Evolutionary conservation across 2,888 invertebrate species (phyloP), one percentile per base, ranked within the genome.

Genomic region (Trissolcus brochymenae): DNA sequence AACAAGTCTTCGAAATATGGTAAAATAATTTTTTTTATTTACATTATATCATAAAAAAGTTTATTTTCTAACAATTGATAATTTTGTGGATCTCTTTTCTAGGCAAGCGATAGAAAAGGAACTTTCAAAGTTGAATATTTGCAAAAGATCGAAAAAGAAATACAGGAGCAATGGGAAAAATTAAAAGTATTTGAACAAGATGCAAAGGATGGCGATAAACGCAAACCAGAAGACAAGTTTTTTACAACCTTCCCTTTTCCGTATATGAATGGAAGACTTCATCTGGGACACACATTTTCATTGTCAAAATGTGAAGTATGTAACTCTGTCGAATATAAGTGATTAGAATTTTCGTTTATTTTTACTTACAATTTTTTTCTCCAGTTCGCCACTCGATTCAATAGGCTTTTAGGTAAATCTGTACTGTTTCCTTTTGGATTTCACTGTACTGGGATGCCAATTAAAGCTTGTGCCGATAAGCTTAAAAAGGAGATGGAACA

Each of bases 361-460:
- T 50, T 14, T 16, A 59, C 7, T 3, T 46, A 53, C 16, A 6
- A 3, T 51, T 62, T 29, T 35, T 13, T 41, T 54, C 79, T 68
- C 59, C 61, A 96, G 95, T 99, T 98, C 92, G 95, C 97, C 13
- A 92, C 94, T 66, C 94, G 99, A 55, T 99, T 95, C 89, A 93
- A 98, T 80, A 93, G 98, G n/a, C 90, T 99, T 60, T 94, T 95
- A 89, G 99, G 99, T 0, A 96, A 95, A 87, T 93, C 92, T 84
- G 96, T 95, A 11, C 91, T 99, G 7, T 99, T 98, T 90, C 99
- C 99, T 13, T 99, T 99, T 90, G 99, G 97, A 2, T 95, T 99
- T 83, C 99, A 99, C 89, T 98, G 98, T 87, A 99, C 99, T 19
- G 99, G 99, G 54, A 99, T 99, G 99, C 99, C 99, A 0, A 99